These are phyloP conservation scores for Syngnathoides biaculeatus DNA, from an alignment of 2,113 vertebrate genomes.

Conservation along the genomic window DNA sequence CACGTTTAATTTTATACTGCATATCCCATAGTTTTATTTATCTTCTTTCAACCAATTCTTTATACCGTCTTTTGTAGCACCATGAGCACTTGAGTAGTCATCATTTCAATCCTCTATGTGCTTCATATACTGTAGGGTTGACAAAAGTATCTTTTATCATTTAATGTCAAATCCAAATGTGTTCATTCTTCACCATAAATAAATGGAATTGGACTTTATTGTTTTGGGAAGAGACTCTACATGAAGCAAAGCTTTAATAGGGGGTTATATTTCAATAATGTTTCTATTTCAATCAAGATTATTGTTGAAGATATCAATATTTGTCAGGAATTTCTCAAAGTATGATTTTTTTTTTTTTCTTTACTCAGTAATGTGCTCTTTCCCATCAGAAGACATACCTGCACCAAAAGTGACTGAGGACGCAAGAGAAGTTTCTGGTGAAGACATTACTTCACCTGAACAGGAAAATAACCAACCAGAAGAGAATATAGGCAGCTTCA, in stretches of 20 bases:
- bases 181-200: too few species aligned
- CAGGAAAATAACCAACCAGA: constrained; percentile 40
- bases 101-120: too few species aligned
- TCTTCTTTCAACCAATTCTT: too few species aligned
- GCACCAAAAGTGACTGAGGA: constrained; percentile 28
- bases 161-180: too few species aligned
- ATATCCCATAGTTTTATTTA: too few species aligned
- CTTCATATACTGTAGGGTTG: too few species aligned
- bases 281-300: too few species aligned
- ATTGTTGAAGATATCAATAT: background rate
- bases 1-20: too few species aligned
- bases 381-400: constrained; percentile 39
- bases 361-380: background rate
- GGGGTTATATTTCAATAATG: too few species aligned
- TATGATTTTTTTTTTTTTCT: background rate
- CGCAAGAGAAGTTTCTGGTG: constrained; percentile 25
- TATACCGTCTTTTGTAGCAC: too few species aligned
- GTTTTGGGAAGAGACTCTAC: background rate
- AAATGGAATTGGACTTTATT: background rate
- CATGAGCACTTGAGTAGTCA: too few species aligned
- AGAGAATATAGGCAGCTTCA: constrained; percentile 59
- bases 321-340: background rate
- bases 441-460: constrained; percentile 33
- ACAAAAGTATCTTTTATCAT: too few species aligned
- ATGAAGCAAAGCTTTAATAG: background rate